Percentiles rank a stretch among this genome's conserved stretches.
Evolutionary conservation across 2,888 invertebrate species (phyloP).

Genomic region (Pachliopta kotzebuea): DNA sequence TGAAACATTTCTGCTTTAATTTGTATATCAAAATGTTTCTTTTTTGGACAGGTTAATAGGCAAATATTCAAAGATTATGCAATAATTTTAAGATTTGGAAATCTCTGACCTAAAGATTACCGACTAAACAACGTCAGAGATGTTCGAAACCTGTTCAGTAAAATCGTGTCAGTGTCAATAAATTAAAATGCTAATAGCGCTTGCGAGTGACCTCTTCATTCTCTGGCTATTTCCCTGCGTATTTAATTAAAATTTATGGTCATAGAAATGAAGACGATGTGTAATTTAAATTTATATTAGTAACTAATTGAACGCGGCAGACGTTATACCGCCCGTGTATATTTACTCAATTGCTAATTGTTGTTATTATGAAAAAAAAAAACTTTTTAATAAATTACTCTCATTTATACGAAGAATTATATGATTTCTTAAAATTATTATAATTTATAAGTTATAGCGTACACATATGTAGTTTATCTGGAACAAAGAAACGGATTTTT

Average conservation of each 20-base stretch:
- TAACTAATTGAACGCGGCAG: not conserved
- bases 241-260: conserved; percentile 21
- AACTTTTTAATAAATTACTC: not conserved
- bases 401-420: no score
- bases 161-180: conserved; percentile 31
- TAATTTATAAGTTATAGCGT: no score
- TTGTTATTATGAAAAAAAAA: not conserved
- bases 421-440: no score
- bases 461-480: no score
- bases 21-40: not conserved
- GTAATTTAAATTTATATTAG: conserved; percentile 17
- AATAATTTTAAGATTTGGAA: not conserved
- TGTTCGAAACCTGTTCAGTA: conserved; percentile 25
- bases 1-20: not conserved
- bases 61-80: not conserved
- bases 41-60: not conserved
- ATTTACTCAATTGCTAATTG: no score
- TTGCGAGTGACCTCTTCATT: conserved; percentile 26
- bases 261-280: conserved; percentile 11
- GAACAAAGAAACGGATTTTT: no score
- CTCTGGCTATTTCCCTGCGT: conserved; percentile 19
- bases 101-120: not conserved
- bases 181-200: conserved; percentile 77
- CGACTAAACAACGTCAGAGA: conserved; percentile 3
- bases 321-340: no score